Evolutionary conservation across 1,140 invertebrate species (phyloP).

Genomic region (Bombus consobrinus): DNA sequence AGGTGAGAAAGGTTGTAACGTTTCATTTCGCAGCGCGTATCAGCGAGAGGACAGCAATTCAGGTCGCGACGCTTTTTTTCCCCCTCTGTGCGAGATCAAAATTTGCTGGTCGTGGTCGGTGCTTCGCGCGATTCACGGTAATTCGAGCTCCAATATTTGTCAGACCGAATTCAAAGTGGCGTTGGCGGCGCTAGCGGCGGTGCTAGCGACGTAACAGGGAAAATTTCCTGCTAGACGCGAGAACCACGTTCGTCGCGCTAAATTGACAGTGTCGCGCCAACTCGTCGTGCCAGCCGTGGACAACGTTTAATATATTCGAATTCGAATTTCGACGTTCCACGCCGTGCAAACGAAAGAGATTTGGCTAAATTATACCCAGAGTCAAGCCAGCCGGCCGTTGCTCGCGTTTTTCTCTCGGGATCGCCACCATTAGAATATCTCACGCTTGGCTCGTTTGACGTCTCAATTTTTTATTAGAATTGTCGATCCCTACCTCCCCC

Average conservation of each 20-base stretch:
- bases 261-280: conserved; percentile 19
- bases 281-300: background rate
- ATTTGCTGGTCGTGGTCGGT: background rate
- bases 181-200: too few species aligned
- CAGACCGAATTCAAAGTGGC: conserved; percentile 14
- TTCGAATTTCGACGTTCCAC: conserved; percentile 8
- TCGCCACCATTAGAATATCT: background rate
- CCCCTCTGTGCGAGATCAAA: background rate
- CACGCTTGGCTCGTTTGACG: background rate
- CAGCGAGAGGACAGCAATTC: background rate
- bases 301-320: conserved; percentile 40
- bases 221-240: conserved; percentile 1
- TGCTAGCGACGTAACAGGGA: background rate
- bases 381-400: too few species aligned
- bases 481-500: background rate
- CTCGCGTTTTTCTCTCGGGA: background rate
- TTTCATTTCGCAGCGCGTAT: conserved; percentile 10
- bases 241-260: background rate
- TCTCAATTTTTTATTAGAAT: background rate
- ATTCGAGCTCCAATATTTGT: conserved; percentile 49
- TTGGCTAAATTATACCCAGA: background rate
- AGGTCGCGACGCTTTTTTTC: background rate
- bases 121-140: conserved; percentile 30
- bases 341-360: background rate
- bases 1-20: background rate